Percentiles rank a stretch among this genome's conserved stretches.
Evolutionary conservation across 1,140 invertebrate species (phyloP).

Genomic region (Drosophila melanica): DNA sequence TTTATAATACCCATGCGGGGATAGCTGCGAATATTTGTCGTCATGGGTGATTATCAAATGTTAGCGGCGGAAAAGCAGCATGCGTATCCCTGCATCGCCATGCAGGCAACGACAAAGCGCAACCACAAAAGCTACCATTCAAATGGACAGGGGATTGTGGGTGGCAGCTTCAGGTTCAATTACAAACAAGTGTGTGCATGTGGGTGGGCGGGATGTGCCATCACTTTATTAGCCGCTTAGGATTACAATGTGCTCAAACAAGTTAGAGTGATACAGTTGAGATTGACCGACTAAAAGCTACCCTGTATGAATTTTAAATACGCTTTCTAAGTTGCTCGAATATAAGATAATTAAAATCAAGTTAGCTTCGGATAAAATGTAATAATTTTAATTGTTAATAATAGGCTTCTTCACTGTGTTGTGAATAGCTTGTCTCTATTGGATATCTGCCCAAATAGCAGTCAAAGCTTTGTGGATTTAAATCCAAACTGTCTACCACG

Average conservation of each 20-base stretch:
- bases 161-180: background rate
- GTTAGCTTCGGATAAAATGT: no score
- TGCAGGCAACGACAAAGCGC: background rate
- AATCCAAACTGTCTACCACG: conserved; percentile 42
- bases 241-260: background rate
- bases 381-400: no score
- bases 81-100: background rate
- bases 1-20: background rate
- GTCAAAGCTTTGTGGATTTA: conserved; percentile 9
- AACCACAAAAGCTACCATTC: background rate
- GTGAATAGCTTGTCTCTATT: background rate
- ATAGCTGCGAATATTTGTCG: background rate
- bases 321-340: no score
- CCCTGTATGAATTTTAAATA: background rate
- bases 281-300: background rate
- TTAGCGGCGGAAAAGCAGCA: background rate
- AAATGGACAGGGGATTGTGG: background rate
- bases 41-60: background rate
- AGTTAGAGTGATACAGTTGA: background rate
- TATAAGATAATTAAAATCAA: no score
- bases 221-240: conserved; percentile 12
- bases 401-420: background rate
- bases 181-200: background rate
- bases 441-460: background rate
- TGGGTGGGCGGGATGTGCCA: background rate